Conservation (phyloP, 2,113 vertebrate species). For the Passer domesticus region DNA sequence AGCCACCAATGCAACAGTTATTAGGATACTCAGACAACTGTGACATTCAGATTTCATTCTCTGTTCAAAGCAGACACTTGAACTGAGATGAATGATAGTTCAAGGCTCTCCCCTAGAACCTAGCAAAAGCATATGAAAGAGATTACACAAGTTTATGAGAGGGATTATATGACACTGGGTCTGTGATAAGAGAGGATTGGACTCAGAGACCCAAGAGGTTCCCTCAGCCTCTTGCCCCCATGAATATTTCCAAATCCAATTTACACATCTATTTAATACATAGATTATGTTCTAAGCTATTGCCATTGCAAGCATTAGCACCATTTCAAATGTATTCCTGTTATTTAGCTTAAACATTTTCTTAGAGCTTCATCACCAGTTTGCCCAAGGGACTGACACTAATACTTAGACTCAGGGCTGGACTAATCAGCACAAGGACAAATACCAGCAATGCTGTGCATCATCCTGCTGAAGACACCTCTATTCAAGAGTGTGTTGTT, state of each 20-base stretch:
- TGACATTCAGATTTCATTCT: not conserved
- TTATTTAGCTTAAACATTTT: constrained; percentile 7
- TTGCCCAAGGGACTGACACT: constrained; percentile 3
- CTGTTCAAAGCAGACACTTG: constrained; percentile 8
- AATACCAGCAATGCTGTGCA: not conserved
- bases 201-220: not conserved
- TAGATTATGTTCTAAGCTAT: constrained; percentile 11
- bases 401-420: not conserved
- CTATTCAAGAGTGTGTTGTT: not conserved
- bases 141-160: constrained; percentile 9
- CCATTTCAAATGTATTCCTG: not conserved
- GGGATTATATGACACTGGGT: not conserved
- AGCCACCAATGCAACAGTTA: not conserved
- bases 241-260: constrained; percentile 41
- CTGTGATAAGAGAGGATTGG: not conserved
- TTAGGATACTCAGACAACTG: not conserved
- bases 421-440: not conserved
- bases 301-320: not conserved
- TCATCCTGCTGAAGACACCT: not conserved
- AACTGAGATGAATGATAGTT: constrained; percentile 18
- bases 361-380: not conserved
- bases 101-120: not conserved
- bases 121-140: not conserved
- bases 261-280: constrained; percentile 13
- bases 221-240: not conserved